phyloP scores from a whole-genome alignment of 1,140 invertebrate genomes.

The Calliopsis andreniformis region DNA sequence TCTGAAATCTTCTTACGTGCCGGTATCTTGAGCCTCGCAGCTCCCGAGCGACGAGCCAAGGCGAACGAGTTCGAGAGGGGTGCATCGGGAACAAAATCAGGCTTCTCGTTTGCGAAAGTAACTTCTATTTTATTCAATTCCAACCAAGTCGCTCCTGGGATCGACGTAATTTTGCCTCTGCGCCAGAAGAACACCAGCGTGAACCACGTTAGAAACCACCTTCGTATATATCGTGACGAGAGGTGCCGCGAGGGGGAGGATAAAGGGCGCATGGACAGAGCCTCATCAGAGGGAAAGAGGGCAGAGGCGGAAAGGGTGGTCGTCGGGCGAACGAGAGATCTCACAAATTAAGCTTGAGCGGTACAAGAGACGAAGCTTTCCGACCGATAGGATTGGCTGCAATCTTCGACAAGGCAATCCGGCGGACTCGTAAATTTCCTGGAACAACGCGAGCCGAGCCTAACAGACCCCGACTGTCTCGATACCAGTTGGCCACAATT shows the following conservation, averaged over 20 bases:
- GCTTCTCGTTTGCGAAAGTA: not conserved
- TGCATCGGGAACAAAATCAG: slow-evolving; percentile 3
- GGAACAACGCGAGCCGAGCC: slow-evolving; percentile 48
- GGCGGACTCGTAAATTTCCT: slow-evolving; percentile 56
- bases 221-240: too few species aligned
- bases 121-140: slow-evolving; percentile 4
- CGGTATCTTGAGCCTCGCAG: slow-evolving; percentile 38
- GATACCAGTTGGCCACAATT: slow-evolving; percentile 54
- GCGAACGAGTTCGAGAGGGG: slow-evolving; percentile 16
- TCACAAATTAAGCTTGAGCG: slow-evolving; percentile 73
- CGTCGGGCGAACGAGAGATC: slow-evolving; percentile 52
- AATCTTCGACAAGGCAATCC: slow-evolving; percentile 73
- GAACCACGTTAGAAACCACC: too few species aligned
- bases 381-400: slow-evolving; percentile 67
- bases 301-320: slow-evolving; percentile 16
- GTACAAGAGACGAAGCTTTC: slow-evolving; percentile 48
- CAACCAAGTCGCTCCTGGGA: not conserved
- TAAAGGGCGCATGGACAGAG: not conserved
- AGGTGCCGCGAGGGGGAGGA: too few species aligned
- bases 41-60: too few species aligned
- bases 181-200: not conserved
- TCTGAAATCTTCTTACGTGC: slow-evolving; percentile 52
- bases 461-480: slow-evolving; percentile 50
- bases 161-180: not conserved
- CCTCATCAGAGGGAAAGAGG: not conserved